Percentiles rank a stretch among this genome's conserved stretches.
Conservation (phyloP, 2,113 vertebrate genomes). For the Strix aluco region DNA sequence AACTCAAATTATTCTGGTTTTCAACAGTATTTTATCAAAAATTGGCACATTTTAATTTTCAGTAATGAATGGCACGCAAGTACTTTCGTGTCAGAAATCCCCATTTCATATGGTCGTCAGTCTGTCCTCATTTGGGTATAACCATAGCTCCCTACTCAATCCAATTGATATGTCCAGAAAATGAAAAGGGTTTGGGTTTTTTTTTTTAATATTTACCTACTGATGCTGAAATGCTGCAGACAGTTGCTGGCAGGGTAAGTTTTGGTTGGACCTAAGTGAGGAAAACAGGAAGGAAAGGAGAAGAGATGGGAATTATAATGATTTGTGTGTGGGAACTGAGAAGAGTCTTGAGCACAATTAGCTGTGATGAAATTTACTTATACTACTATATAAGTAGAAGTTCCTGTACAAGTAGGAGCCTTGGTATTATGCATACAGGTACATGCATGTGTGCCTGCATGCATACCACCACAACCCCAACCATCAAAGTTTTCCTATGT, state of each 20-base stretch:
- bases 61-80: not conserved
- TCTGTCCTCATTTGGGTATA: not conserved
- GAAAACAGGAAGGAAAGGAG: not conserved
- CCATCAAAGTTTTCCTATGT: not conserved
- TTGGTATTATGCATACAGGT: not conserved
- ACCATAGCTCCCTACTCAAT: not conserved
- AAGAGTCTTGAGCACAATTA: not conserved
- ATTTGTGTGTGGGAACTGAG: not conserved
- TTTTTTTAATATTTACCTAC: not conserved
- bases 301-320: not conserved
- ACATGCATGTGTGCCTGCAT: not conserved
- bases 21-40: not conserved
- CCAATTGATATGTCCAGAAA: not conserved
- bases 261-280: not conserved
- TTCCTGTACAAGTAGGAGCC: not conserved
- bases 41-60: not conserved
- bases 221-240: not conserved
- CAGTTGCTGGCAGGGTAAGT: not conserved
- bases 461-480: not conserved
- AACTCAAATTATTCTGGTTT: not conserved
- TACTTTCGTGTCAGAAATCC: not conserved
- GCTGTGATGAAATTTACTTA: not conserved
- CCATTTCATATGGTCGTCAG: accelerated
- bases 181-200: not conserved
- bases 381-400: not conserved